Evolutionary conservation across 1,140 invertebrate genomes (phyloP).

Genomic region (Hypothenemus hampei): DNA sequence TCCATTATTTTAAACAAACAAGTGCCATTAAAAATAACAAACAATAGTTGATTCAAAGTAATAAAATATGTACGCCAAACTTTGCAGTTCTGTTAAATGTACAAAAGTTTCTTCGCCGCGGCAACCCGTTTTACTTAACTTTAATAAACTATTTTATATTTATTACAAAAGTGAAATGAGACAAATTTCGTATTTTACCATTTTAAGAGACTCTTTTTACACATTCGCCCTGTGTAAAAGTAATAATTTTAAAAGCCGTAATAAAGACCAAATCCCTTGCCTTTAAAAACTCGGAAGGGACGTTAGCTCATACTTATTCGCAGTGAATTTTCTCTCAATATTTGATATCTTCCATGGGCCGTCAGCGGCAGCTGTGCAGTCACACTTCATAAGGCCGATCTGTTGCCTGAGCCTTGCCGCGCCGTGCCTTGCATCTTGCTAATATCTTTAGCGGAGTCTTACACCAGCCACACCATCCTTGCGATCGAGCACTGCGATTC

Average conservation of each 20-base stretch:
- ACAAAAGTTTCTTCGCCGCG: too few species aligned
- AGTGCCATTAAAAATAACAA: too few species aligned
- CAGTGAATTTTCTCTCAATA: constrained; percentile 36
- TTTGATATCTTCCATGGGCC: constrained; percentile 40
- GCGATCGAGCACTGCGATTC: constrained; percentile 30
- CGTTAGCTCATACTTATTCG: constrained; percentile 24
- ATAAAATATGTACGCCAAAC: too few species aligned
- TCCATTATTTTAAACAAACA: too few species aligned
- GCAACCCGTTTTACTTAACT: too few species aligned
- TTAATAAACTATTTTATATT: too few species aligned
- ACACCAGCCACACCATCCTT: constrained; percentile 10
- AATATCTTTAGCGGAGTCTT: constrained; percentile 35
- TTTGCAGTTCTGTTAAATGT: too few species aligned
- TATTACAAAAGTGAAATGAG: too few species aligned
- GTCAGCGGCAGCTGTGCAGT: constrained; percentile 41
- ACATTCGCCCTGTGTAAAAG: constrained; percentile 20
- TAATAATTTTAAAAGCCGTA: constrained; percentile 24
- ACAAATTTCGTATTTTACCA: not conserved
- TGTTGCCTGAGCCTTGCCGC: constrained; percentile 24
- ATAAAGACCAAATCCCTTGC: constrained; percentile 19
- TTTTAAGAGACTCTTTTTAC: too few species aligned
- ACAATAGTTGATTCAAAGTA: too few species aligned
- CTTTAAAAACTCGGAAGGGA: constrained; percentile 8
- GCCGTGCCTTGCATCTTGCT: constrained; percentile 33
- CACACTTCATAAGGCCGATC: constrained; percentile 42